Conservation (phyloP, 2,888 invertebrate species). For the Macaria notata region DNA sequence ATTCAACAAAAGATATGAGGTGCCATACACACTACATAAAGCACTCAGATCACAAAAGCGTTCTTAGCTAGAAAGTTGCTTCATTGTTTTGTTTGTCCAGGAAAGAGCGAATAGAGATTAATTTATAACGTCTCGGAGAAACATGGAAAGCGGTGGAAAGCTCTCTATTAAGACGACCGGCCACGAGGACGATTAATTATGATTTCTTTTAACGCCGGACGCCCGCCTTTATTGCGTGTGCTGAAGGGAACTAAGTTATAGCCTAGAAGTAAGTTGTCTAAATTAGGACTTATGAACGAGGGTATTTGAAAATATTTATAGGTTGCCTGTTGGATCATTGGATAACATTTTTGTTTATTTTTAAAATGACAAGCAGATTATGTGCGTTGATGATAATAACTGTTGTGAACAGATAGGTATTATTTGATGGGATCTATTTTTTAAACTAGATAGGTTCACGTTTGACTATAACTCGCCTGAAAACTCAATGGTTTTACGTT, state of each 20-base stretch:
- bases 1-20: too few relatives aligned
- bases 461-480: too few relatives aligned
- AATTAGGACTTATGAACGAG: slow-evolving; percentile 1
- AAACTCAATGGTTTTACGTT: too few relatives aligned
- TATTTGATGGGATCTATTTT: too few relatives aligned
- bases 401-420: too few relatives aligned
- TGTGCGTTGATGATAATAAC: too few relatives aligned
- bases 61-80: slow-evolving; percentile 49
- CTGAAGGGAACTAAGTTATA: slow-evolving; percentile 37
- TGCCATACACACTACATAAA: neutral
- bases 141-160: slow-evolving; percentile 67
- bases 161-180: slow-evolving; percentile 76
- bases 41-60: slow-evolving; percentile 26
- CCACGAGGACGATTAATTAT: slow-evolving; percentile 75
- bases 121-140: slow-evolving; percentile 76
- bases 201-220: slow-evolving; percentile 76
- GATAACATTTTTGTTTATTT: too few relatives aligned
- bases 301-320: neutral
- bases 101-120: slow-evolving; percentile 73
- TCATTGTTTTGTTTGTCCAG: slow-evolving; percentile 63
- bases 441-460: too few relatives aligned
- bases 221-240: slow-evolving; percentile 51
- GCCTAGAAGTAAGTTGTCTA: slow-evolving; percentile 2
- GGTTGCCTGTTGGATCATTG: too few relatives aligned
- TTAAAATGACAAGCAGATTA: too few relatives aligned